phyloP scores from a whole-genome alignment of 2,113 vertebrate genomes.

The Tamias sibiricus region DNA sequence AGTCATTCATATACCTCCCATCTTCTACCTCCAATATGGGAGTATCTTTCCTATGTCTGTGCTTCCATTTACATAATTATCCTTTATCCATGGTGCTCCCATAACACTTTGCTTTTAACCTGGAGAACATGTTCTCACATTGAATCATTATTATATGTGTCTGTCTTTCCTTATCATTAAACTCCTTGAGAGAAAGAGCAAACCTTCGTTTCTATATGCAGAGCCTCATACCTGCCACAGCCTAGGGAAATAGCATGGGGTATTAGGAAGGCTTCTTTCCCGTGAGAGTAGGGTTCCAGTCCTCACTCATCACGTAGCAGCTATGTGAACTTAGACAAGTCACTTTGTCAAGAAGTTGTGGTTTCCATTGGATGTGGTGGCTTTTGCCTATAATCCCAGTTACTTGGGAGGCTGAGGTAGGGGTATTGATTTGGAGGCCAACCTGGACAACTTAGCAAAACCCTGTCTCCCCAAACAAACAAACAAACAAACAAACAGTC shows the following conservation, averaged over 20 bases:
- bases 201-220: neutral
- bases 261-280: neutral
- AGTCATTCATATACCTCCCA: neutral
- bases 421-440: neutral
- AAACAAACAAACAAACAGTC: neutral
- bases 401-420: neutral
- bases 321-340: neutral
- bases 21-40: neutral
- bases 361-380: neutral
- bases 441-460: neutral
- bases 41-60: neutral
- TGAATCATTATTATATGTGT: neutral
- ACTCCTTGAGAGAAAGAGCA: neutral
- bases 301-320: neutral
- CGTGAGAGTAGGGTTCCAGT: neutral
- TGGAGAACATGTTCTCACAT: neutral
- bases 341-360: neutral
- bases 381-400: neutral
- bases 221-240: neutral
- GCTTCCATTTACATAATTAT: neutral
- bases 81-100: neutral
- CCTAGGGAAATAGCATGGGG: neutral
- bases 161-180: neutral
- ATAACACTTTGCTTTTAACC: neutral
- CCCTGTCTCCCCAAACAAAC: too few species aligned